Evolutionary conservation across 2,113 vertebrate genomes (phyloP).

Genomic region (Ifrita kowaldi): DNA sequence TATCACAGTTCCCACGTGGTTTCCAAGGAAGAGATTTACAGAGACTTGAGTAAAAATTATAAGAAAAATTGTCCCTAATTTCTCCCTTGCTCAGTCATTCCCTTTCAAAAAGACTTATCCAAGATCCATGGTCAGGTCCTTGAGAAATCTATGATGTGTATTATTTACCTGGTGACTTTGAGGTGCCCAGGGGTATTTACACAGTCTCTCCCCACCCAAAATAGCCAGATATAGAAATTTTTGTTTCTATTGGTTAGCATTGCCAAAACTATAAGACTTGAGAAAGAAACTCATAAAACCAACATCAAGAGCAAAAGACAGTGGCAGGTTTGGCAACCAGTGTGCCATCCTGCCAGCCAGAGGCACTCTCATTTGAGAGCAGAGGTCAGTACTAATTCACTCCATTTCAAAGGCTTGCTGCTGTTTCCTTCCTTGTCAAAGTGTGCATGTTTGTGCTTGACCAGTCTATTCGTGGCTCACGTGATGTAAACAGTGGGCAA

Average conservation of each 20-base stretch:
- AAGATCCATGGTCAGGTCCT: background rate
- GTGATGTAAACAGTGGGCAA: background rate
- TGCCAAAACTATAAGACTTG: background rate
- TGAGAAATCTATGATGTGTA: no score
- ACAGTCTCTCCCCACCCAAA: background rate
- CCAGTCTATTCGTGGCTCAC: background rate
- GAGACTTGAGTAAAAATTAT: fast-evolving
- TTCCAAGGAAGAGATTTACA: background rate
- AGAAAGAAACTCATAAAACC: background rate
- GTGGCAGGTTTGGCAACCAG: background rate
- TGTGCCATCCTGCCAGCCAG: background rate
- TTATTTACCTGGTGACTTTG: no score
- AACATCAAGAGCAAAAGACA: background rate
- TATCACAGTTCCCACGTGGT: background rate
- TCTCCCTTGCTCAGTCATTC: background rate
- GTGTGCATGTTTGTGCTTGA: background rate
- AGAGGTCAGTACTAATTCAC: background rate
- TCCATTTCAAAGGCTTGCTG: background rate
- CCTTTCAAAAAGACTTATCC: background rate
- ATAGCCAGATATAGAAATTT: background rate
- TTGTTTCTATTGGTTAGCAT: background rate
- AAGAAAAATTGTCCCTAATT: background rate
- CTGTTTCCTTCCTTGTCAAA: background rate
- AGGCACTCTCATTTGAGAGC: background rate
- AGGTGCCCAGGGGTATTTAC: no score